Conservation (phyloP, 2,797 vertebrate species). For the Rhinatrema bivittatum region DNA sequence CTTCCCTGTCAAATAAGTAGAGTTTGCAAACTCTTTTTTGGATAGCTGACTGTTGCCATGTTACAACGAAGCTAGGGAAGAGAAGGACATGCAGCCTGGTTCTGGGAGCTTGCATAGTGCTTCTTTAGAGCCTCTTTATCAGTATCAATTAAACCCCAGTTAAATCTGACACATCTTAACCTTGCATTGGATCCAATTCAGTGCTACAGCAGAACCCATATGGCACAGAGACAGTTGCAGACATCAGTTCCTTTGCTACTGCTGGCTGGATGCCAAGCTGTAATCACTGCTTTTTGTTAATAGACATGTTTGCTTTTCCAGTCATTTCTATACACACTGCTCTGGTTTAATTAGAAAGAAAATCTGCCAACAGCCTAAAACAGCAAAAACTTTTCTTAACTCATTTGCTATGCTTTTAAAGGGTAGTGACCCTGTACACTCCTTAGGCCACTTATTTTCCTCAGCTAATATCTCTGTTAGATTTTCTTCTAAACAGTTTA, state of each 20-base stretch:
- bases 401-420: too few relatives aligned
- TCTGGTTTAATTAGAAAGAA: conserved; percentile 70
- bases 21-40: conserved; percentile 52
- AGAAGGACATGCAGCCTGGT: conserved; percentile 47
- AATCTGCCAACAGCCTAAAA: conserved; percentile 65
- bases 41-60: conserved; percentile 32
- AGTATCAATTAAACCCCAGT: conserved; percentile 88
- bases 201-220: conserved; percentile 81
- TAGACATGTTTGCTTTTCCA: conserved; percentile 82
- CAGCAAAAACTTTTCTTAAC: conserved; percentile 30
- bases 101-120: conserved; percentile 53
- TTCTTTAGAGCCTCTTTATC: conserved; percentile 71
- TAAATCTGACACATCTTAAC: conserved; percentile 86
- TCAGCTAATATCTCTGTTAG: too few relatives aligned
- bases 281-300: conserved; percentile 72
- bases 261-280: conserved; percentile 65
- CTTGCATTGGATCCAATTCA: conserved; percentile 75
- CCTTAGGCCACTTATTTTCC: too few relatives aligned
- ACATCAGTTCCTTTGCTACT: conserved; percentile 66
- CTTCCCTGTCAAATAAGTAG: too few relatives aligned
- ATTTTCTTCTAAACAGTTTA: too few relatives aligned
- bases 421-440: too few relatives aligned
- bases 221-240: conserved; percentile 68
- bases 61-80: conserved; percentile 45
- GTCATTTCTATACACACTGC: conserved; percentile 64